Evolutionary conservation across 37 sponge, comb jelly and placozoan species (phyloP), one percentile per base, ranked within the genome.

Genomic region (Hexactinellida sp.): DNA sequence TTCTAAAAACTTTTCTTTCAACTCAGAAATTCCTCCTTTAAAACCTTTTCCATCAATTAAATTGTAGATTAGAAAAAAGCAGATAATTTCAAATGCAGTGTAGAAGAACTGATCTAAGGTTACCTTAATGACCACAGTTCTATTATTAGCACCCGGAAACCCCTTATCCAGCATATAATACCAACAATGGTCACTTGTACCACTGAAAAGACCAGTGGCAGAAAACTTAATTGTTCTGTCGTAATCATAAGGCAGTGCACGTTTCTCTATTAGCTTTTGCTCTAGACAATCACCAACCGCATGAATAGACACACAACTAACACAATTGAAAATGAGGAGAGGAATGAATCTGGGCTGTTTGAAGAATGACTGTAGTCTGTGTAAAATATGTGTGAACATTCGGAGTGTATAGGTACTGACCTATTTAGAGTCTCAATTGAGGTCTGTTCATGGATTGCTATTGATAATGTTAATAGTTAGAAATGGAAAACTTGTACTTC

Each of bases 1-100:
- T 21, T 86, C 55, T 63, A 55, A 84, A 37, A 93, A 89, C 52
- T 91, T 91, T 36, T 85, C 47, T 37, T 86, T 89, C 54, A 89
- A 35, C 39, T 91, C 90, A 0, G 21, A 32, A n/a, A 37, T 24
- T 5, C 88, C 41, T 16, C 89, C 90, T 0, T 39, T 41, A 86
- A 82, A 87, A 10, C 82, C 83, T 21, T 88, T 86, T 0, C 91
- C 91, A 82, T 91, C 91, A 63, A 93, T 36, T 37, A 83, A 7
- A n/a, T 63, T 63, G 34, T 63, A 63, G 3, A 63, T 1, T 21
- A 63, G 3, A n/a, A 63, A 63, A 63, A 63, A 63, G 5, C 76
- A 10, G 13, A 63, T 23, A 32, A 63, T 63, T n/a, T 63, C 76
- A 23, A 63, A 63, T 63, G 76, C 76, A 32, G 76, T 21, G 13